A percentile compares a stretch with the other conserved stretches of the same genome.
Evolutionary conservation across 2,797 vertebrate species (phyloP).

Genomic region (Hipposideros larvatus): DNA sequence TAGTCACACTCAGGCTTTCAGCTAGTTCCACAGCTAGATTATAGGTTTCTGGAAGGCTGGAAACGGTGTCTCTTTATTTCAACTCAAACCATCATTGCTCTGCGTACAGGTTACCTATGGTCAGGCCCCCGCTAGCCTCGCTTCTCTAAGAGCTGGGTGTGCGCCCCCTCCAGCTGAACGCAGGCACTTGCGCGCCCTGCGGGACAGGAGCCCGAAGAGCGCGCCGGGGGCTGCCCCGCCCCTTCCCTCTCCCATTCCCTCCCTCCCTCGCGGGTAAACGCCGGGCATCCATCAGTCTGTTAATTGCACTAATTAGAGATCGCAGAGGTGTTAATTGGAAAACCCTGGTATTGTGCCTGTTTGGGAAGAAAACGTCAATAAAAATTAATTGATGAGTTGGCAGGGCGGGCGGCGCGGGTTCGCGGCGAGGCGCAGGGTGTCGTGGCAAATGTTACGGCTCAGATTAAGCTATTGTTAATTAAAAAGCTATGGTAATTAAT

Average conservation of each 20-base stretch:
- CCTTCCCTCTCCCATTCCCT: background rate
- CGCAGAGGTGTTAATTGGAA: slow-evolving; percentile 96
- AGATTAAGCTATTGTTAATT: slow-evolving; percentile 89
- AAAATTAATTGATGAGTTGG: slow-evolving; percentile 88
- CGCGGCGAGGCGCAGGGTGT: slow-evolving; percentile 84
- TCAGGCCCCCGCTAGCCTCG: background rate
- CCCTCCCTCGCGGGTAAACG: slow-evolving; percentile 77
- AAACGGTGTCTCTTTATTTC: background rate
- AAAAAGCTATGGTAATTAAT: slow-evolving; percentile 89
- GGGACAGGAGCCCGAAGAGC: slow-evolving; percentile 68
- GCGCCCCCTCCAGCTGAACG: slow-evolving; percentile 34
- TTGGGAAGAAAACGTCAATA: slow-evolving; percentile 88
- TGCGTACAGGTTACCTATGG: background rate
- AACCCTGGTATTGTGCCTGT: slow-evolving; percentile 86
- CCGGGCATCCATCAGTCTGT: slow-evolving; percentile 89
- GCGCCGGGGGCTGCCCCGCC: slow-evolving; percentile 53
- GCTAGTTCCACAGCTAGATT: background rate
- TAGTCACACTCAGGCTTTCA: background rate
- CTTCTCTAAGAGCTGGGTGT: background rate
- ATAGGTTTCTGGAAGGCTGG: background rate
- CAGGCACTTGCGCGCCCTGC: background rate
- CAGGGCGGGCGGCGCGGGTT: slow-evolving; percentile 80
- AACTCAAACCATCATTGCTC: background rate
- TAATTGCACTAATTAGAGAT: slow-evolving; percentile 95
- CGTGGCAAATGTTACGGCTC: slow-evolving; percentile 87